Conservation (phyloP, 2,888 invertebrate genomes). For the Camponotus fellah region DNA sequence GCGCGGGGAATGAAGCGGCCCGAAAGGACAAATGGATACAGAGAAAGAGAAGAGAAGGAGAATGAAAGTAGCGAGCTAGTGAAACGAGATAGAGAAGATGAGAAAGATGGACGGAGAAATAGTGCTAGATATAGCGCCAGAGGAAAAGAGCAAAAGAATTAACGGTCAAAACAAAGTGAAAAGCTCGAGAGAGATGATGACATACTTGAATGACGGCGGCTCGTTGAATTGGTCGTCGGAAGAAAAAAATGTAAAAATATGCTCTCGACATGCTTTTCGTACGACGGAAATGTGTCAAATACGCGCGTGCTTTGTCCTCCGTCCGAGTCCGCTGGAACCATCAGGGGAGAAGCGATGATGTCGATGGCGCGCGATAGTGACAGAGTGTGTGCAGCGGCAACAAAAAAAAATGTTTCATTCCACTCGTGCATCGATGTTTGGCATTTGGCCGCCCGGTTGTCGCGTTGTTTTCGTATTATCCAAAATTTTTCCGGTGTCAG, state of each 20-base stretch:
- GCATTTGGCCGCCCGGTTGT: background rate
- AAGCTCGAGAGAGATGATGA: constrained; percentile 55
- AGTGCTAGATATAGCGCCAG: background rate
- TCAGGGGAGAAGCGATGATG: constrained; percentile 41
- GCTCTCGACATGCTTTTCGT: constrained; percentile 69
- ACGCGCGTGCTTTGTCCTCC: constrained; percentile 68
- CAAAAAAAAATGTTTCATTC: constrained; percentile 37
- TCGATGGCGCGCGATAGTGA: constrained; percentile 42
- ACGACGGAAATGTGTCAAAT: constrained; percentile 78
- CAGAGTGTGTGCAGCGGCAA: constrained; percentile 27
- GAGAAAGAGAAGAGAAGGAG: constrained; percentile 2
- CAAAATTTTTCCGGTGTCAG: constrained; percentile 55
- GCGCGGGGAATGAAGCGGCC: background rate
- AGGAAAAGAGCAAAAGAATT: constrained; percentile 61
- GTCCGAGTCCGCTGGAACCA: constrained; percentile 44
- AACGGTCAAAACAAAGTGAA: constrained; percentile 72
- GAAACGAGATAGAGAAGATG: constrained; percentile 5
- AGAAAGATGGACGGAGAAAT: background rate
- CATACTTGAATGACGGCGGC: constrained; percentile 38
- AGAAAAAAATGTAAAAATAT: constrained; percentile 71
- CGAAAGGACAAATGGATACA: constrained; percentile 50
- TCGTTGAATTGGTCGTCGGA: constrained; percentile 43
- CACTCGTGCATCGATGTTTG: background rate
- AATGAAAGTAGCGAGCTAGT: background rate
- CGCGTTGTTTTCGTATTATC: constrained; percentile 59